Evolutionary conservation across 1,140 invertebrate genomes (phyloP), one percentile per base, ranked within the genome.

Genomic region (Eulimnadia texana): DNA sequence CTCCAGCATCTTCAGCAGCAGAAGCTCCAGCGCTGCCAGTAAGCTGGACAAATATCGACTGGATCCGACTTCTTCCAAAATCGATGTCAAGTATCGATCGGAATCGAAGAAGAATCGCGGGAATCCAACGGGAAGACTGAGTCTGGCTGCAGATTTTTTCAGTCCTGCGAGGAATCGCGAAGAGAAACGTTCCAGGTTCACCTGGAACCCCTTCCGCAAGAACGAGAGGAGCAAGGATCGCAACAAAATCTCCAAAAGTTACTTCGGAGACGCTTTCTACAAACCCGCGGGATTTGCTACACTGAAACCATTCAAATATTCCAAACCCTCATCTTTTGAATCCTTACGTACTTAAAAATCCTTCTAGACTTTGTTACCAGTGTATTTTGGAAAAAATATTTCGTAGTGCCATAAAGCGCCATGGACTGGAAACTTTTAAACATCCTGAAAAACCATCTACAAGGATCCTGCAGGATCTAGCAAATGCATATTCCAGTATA

Each of bases 151-250:
- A 58, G 64, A 64, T 55, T 66, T 64, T 16, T 62, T 66, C n/a
- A 64, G 66, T 61, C 67, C 64, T 19, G 42, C 11, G 25, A 50
- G 20, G 28, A 28, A 11, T 23, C 50, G 16, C 20, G 53, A 52
- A 20, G 50, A 57, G 27, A 51, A 61, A 52, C 60, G 60, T 13
- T 29, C 28, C 16, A 54, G 60, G 51, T 72, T 81, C 33, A 79
- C 80, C 1, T 84, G 82, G 82, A 84, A 83, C 70, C 81, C 79
- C 0, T 84, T 84, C 67, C 60, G 60, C 10, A 42, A 42, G 16
- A 6, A 9, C 6, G 33, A 27, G 24, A 57, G 29, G 55, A 57
- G 55, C 55, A 13, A 27, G 25, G 55, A 57, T 27, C 25, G 28
- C 25, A 20, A 24, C 24, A 56, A 56, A n/a, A 29, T n/a, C 6